Evolutionary conservation across 2,113 vertebrate species (phyloP).

Genomic region (Tetraodon nigroviridis): DNA sequence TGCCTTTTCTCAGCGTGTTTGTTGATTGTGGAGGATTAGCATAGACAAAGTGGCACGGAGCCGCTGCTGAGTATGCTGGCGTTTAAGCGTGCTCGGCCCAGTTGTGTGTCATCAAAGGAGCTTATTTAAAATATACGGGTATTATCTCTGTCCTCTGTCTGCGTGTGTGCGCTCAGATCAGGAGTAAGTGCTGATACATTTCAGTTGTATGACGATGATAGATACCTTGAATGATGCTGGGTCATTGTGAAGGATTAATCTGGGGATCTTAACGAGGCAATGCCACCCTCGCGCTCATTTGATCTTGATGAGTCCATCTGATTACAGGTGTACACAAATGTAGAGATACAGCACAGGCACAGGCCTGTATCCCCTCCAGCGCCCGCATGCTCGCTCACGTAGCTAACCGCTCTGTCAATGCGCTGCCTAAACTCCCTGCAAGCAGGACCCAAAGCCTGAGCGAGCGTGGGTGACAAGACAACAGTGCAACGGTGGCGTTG

Average conservation of each 20-base stretch:
- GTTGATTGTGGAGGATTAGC: conserved; percentile 53
- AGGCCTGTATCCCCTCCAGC: conserved; percentile 33
- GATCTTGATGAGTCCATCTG: conserved; percentile 33
- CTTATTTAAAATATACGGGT: conserved; percentile 48
- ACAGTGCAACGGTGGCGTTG: not conserved
- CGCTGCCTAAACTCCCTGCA: conserved; percentile 21
- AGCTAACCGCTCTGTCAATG: conserved; percentile 20
- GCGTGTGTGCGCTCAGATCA: conserved; percentile 17
- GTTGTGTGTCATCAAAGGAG: conserved; percentile 50
- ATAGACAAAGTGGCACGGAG: conserved; percentile 54
- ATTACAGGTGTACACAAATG: conserved; percentile 32
- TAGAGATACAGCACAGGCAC: conserved; percentile 10
- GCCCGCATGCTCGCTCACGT: conserved; percentile 19
- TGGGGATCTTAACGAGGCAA: conserved; percentile 23
- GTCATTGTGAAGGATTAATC: conserved; percentile 37
- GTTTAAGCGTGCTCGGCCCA: conserved; percentile 48
- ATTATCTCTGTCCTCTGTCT: conserved; percentile 35
- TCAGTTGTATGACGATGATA: conserved; percentile 34
- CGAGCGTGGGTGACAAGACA: conserved; percentile 5
- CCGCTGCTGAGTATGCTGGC: conserved; percentile 39
- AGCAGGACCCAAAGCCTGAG: not conserved
- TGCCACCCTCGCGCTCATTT: conserved; percentile 31
- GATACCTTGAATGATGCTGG: conserved; percentile 36
- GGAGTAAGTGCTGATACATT: conserved; percentile 18
- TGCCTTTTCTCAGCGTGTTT: conserved; percentile 37